Percentiles rank a stretch among this genome's conserved stretches.
Conservation (phyloP, 2,113 vertebrate genomes). For the Herpailurus yagouaroundi region DNA sequence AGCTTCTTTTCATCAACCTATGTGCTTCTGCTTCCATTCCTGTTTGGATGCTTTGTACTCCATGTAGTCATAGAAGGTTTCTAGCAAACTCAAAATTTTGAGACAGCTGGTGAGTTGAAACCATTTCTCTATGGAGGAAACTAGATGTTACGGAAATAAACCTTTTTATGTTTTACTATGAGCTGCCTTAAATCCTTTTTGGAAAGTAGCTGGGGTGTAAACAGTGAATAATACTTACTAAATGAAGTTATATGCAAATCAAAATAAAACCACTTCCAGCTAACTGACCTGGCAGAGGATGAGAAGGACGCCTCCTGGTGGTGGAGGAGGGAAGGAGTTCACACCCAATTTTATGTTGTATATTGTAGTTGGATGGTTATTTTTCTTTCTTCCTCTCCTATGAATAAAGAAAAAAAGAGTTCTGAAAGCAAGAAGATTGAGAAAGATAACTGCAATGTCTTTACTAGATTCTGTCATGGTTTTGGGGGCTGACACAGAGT, state of each 20-base stretch:
- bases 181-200: constrained; percentile 13
- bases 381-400: background rate
- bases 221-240: background rate
- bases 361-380: background rate
- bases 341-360: background rate
- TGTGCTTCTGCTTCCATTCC: background rate
- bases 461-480: background rate
- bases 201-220: background rate
- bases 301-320: background rate
- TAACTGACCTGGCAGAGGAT: background rate
- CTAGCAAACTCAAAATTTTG: constrained; percentile 13
- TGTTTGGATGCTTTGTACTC: constrained; percentile 19
- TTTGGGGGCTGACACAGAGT: background rate
- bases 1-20: background rate
- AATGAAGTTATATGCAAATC: background rate
- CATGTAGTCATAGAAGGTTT: background rate
- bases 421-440: constrained; percentile 2
- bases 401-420: background rate
- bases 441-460: background rate
- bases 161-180: background rate
- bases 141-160: constrained; percentile 35
- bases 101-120: background rate
- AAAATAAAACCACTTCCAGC: background rate
- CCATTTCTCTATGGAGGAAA: background rate
- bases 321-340: background rate